Percentiles rank a stretch among this genome's conserved stretches.
Conservation (phyloP, 2,888 invertebrate genomes). For the Hetaerina titia region DNA sequence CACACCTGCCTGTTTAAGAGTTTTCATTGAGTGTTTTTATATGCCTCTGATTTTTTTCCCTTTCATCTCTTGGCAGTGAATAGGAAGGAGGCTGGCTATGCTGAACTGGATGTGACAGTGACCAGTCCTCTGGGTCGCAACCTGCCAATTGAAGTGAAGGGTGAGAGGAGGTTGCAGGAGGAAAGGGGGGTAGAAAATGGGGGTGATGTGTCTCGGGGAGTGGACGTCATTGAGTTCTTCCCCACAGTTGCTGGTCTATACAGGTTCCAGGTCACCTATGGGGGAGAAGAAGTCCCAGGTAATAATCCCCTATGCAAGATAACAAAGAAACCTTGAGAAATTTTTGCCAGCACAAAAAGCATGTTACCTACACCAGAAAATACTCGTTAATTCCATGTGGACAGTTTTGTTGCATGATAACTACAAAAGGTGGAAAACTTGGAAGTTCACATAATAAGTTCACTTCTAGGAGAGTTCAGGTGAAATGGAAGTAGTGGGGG, state of each 20-base stretch:
- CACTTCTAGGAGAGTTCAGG: too few relatives aligned
- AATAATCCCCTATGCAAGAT: constrained; percentile 66
- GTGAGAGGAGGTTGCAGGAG: constrained; percentile 75
- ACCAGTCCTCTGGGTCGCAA: constrained; percentile 92
- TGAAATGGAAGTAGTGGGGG: too few relatives aligned
- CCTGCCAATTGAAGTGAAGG: constrained; percentile 87
- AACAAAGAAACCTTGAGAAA: too few relatives aligned
- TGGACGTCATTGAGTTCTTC: constrained; percentile 88
- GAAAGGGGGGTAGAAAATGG: constrained; percentile 49
- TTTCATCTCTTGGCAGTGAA: constrained; percentile 81
- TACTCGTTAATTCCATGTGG: too few relatives aligned
- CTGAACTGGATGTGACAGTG: constrained; percentile 92
- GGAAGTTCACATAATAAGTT: too few relatives aligned
- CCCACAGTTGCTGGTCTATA: constrained; percentile 91
- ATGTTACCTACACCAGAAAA: too few relatives aligned
- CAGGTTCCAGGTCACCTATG: constrained; percentile 81
- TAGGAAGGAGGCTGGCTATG: constrained; percentile 89
- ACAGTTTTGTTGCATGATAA: too few relatives aligned
- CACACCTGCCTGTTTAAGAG: too few relatives aligned
- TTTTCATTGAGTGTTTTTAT: too few relatives aligned
- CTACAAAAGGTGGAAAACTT: too few relatives aligned
- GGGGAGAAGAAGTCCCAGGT: constrained; percentile 80
- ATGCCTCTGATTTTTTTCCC: not conserved
- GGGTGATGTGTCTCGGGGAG: constrained; percentile 81
- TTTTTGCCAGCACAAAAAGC: too few relatives aligned